Percentiles rank a stretch among this genome's conserved stretches.
phyloP scores from a whole-genome alignment of 2,113 vertebrate species.

The Thamnaconus septentrionalis region DNA sequence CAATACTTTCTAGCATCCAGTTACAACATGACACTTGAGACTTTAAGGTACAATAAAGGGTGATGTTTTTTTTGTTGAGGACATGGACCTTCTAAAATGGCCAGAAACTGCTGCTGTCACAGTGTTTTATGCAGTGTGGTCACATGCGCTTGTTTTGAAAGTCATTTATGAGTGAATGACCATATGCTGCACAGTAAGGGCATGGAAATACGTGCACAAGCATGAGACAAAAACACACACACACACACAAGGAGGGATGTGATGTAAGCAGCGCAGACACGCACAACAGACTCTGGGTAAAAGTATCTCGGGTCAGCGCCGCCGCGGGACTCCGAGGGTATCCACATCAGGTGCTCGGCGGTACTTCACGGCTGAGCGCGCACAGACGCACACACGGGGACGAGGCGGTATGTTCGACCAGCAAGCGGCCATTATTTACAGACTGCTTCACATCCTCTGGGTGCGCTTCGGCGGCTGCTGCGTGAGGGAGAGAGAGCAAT shows the following conservation, averaged over 20 bases:
- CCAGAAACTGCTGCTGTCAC: no score
- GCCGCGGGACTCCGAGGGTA: background rate
- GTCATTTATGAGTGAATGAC: no score
- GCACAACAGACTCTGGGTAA: background rate
- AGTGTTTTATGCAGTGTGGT: no score
- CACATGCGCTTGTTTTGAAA: no score
- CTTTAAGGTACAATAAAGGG: no score
- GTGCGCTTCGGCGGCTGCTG: slow-evolving; percentile 4
- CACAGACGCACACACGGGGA: slow-evolving; percentile 8
- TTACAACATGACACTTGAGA: no score
- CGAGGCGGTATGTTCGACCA: slow-evolving; percentile 22
- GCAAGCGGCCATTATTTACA: slow-evolving; percentile 49
- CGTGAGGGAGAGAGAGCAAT: background rate
- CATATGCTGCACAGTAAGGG: no score
- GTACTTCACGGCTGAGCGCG: slow-evolving; percentile 22
- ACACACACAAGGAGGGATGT: background rate
- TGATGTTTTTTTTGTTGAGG: no score
- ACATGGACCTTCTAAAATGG: no score
- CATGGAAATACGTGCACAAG: no score
- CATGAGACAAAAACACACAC: no score
- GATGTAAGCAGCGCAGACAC: background rate
- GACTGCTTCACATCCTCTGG: slow-evolving; percentile 54
- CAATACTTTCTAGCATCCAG: no score
- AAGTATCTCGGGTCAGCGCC: slow-evolving; percentile 20
- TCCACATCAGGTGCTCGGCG: slow-evolving; percentile 45